Evolutionary conservation across 2,888 invertebrate species (phyloP), one percentile per base, ranked within the genome.

Genomic region (Nymphalis polychloros): DNA sequence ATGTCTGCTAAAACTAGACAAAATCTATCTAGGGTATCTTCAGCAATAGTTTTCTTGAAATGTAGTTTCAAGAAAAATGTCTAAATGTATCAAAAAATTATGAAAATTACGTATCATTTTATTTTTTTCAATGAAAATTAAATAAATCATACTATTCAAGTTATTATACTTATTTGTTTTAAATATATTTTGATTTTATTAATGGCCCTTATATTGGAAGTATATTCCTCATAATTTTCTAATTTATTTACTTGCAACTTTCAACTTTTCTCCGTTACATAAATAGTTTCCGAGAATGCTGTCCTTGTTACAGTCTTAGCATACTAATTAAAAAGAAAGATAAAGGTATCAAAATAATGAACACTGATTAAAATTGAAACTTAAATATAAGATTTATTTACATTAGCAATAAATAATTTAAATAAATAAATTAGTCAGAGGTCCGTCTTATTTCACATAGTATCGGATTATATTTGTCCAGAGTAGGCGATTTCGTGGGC

Each of bases 401-500:
- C 92, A 92, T 75, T 81, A 81, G 76, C 76, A 87, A 87, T 86
- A 87, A 90, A 89, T 89, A 88, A 87, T 85, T 89, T 87, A 89
- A 86, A 84, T 83, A 83, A 88, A 87, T 90, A 84, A 90, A 85
- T 90, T 88, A 90, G 77, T 86, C 84, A 84, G 86, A 85, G 89
- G 89, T 91, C 90, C 88, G 82, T 89, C 79, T 75, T 76, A 80
- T 81, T 79, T 80, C 84, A 82, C 80, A 81, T 81, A 80, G 83
- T 80, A 77, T 77, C 73, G 74, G 73, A 73, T 86, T 85, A 90
- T 63, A 90, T 85, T 82, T 93, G 93, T 70, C 85, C 94, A 64
- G 92, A 90, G 86, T 94, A 94, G n/a, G 94, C 94, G 78, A 94
- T 86, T 78, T 94, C 93, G 77, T 94, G 93, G 59, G 93, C 92